A percentile compares a stretch with the other conserved stretches of the same genome.
These are phyloP conservation scores for Harmothoe impar DNA, from an alignment of 2,888 invertebrate genomes.

Conservation along the genomic window DNA sequence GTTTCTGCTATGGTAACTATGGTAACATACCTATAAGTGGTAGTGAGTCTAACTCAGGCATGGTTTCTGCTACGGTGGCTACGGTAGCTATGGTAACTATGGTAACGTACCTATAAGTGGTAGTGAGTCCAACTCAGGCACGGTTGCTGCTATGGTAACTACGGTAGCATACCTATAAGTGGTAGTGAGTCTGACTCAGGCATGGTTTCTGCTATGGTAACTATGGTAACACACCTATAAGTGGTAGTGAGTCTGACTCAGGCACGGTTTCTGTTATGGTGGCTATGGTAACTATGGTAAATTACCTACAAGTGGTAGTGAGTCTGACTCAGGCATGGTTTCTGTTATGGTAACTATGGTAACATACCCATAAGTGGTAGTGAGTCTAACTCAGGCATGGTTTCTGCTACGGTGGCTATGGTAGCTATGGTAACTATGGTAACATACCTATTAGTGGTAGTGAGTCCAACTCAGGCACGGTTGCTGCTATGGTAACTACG, in stretches of 20 bases:
- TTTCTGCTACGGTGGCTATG: conserved; percentile 80
- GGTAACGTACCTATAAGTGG: conserved; percentile 75
- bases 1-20: conserved; percentile 83
- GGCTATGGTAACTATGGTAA: conserved; percentile 81
- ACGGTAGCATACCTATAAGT: conserved; percentile 65
- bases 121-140: not conserved
- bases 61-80: conserved; percentile 82
- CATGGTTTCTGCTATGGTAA: not conserved
- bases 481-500: conserved; percentile 74
- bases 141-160: conserved; percentile 70
- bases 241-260: not conserved
- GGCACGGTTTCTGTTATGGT: conserved; percentile 67
- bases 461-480: not conserved
- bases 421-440: not conserved
- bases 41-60: conserved; percentile 82
- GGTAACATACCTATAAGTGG: conserved; percentile 81
- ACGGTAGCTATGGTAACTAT: not conserved
- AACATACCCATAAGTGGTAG: conserved; percentile 81
- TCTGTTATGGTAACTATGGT: conserved; percentile 83
- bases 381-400: conserved; percentile 83
- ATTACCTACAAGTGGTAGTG: conserved; percentile 82
- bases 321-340: conserved; percentile 83
- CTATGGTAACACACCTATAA: conserved; percentile 81
- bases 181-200: not conserved
- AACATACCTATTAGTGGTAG: conserved; percentile 74